phyloP scores from a whole-genome alignment of 2,888 invertebrate species.

The Bhutanitis thaidina region DNA sequence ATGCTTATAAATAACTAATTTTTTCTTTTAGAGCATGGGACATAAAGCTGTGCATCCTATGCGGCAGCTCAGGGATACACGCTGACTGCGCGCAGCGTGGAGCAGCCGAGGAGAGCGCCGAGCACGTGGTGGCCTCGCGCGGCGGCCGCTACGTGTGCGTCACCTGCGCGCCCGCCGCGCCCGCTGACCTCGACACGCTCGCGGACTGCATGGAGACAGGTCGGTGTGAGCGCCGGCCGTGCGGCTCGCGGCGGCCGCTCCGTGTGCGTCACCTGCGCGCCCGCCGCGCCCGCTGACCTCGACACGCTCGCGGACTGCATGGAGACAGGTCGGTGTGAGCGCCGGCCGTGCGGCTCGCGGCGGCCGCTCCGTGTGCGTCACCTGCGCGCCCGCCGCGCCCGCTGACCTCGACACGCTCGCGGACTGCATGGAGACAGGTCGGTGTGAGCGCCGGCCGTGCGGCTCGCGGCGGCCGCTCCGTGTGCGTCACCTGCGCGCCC shows the following conservation, averaged over 20 bases:
- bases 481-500: conserved; percentile 44
- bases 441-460: no score
- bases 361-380: conserved; percentile 33
- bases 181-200: conserved; percentile 33
- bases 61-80: conserved; percentile 55
- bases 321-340: conserved; percentile 31
- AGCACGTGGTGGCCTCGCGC: background rate
- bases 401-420: conserved; percentile 35
- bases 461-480: conserved; percentile 13
- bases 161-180: conserved; percentile 47
- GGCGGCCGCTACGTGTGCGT: conserved; percentile 34
- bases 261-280: conserved; percentile 43
- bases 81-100: conserved; percentile 21
- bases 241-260: background rate
- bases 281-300: conserved; percentile 43
- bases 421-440: conserved; percentile 37
- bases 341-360: no score
- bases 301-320: conserved; percentile 35
- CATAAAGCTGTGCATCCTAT: conserved; percentile 53
- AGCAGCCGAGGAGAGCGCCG: background rate
- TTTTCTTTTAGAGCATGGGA: conserved; percentile 51
- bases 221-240: conserved; percentile 13
- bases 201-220: conserved; percentile 38
- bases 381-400: conserved; percentile 49
- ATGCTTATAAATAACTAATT: no score